These are phyloP conservation scores for Onychomys arenicola DNA, from an alignment of 2,797 vertebrate species.

Conservation along the genomic window DNA sequence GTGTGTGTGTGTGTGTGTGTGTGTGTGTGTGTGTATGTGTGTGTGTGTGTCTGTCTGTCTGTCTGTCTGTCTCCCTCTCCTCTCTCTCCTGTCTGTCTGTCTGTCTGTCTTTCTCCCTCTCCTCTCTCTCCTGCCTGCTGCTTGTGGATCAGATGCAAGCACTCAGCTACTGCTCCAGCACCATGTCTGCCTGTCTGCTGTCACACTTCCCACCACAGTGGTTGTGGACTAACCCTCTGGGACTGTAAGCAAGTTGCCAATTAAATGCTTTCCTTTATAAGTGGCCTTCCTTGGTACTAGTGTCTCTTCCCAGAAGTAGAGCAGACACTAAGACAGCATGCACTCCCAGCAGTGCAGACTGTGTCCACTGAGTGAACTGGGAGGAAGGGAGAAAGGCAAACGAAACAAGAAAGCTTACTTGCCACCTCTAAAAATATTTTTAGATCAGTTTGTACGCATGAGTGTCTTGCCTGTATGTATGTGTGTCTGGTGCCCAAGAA, in stretches of 20 bases:
- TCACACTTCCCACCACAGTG: not conserved
- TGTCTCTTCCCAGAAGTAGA: not conserved
- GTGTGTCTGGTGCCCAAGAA: not conserved
- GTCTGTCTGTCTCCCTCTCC: too few species aligned
- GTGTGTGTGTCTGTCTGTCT: too few species aligned
- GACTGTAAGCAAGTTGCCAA: not conserved
- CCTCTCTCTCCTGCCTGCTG: not conserved
- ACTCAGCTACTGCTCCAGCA: not conserved
- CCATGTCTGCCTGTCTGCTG: not conserved
- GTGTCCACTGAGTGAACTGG: not conserved
- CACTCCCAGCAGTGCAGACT: not conserved
- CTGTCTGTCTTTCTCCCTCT: too few species aligned
- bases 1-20: too few species aligned
- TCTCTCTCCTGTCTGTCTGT: too few species aligned
- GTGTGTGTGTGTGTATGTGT: too few species aligned
- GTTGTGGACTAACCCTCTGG: not conserved
- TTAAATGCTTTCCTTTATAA: not conserved
- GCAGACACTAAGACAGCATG: not conserved
- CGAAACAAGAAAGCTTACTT: not conserved
- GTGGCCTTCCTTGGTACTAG: not conserved
- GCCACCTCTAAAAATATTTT: not conserved
- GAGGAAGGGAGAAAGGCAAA: not conserved
- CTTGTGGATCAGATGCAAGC: not conserved
- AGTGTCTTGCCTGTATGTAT: not conserved
- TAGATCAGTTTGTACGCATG: not conserved